Evolutionary conservation across 2,797 vertebrate genomes (phyloP), one percentile per base, ranked within the genome.

Genomic region (Poecilia velifera): DNA sequence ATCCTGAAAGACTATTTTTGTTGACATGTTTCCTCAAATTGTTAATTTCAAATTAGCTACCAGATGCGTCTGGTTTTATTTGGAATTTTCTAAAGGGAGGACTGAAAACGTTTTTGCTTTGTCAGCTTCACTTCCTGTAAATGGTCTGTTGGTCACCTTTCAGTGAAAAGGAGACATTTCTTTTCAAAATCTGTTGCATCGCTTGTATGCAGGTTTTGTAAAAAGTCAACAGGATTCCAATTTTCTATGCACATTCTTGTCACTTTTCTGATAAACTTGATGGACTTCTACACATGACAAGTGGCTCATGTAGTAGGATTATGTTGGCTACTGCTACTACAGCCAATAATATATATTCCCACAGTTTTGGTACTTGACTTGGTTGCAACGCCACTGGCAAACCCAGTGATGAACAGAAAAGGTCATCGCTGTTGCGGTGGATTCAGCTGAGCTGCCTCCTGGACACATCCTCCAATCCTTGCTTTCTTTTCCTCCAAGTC

Each of bases 391-490:
- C 91, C 82, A 66, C 45, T 59, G 79, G 91, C 89, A 84, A 87
- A 87, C 5, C 18, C 81, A 87, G 86, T 82, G 83, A 87, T 73
- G 76, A 84, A 79, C 78, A 79, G 73, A 82, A 95, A 94, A 94
- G 92, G 92, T 94, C 92, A 90, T 57, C 68, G 85, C 83, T 86
- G 82, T 90, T 94, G 86, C 53, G 57, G 84, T 82, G 89, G 84
- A 91, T 88, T 91, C 86, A 53, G 81, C 83, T 74, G 80, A 92
- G 85, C 86, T 79, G 87, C 90, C 84, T 91, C 72, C 83, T 46
- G 85, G 84, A 88, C 83, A 76, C 39, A 7, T 85, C 82, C 72
- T 81, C 62, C 1, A 68, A 74, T 86, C 64, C 82, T 79, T 41
- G 66, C 45, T 64, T n/a, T 34, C 34, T 64, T 25, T 76, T 49